Conservation (phyloP, 1,140 invertebrate species). For the Frieseomelitta varia region DNA sequence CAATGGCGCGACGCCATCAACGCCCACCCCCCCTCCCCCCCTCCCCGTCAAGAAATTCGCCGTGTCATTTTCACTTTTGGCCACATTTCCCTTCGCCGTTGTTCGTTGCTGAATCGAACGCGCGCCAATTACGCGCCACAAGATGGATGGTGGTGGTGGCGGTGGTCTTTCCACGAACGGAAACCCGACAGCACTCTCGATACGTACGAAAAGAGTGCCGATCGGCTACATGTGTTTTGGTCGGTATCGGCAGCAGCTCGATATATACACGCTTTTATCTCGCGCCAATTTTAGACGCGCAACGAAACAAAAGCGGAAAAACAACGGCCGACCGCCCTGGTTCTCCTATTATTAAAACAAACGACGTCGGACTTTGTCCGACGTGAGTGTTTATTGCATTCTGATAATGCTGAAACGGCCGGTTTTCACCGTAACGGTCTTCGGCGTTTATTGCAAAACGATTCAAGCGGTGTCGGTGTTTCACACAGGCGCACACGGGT, state of each 20-base stretch:
- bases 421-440: slow-evolving; percentile 54
- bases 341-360: slow-evolving; percentile 46
- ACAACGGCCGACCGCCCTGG: not conserved
- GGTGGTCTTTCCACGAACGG: not conserved
- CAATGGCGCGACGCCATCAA: not conserved
- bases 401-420: slow-evolving; percentile 49
- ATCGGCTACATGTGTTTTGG: not conserved
- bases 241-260: not conserved
- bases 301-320: slow-evolving; percentile 17
- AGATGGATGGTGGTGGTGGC: too few relatives aligned
- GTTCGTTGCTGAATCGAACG: not conserved
- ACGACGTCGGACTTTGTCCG: slow-evolving; percentile 14
- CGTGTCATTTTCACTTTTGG: slow-evolving; percentile 21
- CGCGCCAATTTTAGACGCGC: not conserved
- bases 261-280: not conserved
- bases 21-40: too few relatives aligned
- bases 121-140: not conserved
- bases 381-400: slow-evolving; percentile 34
- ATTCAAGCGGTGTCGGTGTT: slow-evolving; percentile 43
- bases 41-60: not conserved
- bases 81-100: not conserved
- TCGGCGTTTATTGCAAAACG: slow-evolving; percentile 62
- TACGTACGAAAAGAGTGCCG: not conserved
- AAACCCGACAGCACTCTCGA: too few relatives aligned
- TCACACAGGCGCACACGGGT: slow-evolving; percentile 19